Evolutionary conservation across 2,797 vertebrate species (phyloP).

Genomic region (Gobionotothen gibberifrons): DNA sequence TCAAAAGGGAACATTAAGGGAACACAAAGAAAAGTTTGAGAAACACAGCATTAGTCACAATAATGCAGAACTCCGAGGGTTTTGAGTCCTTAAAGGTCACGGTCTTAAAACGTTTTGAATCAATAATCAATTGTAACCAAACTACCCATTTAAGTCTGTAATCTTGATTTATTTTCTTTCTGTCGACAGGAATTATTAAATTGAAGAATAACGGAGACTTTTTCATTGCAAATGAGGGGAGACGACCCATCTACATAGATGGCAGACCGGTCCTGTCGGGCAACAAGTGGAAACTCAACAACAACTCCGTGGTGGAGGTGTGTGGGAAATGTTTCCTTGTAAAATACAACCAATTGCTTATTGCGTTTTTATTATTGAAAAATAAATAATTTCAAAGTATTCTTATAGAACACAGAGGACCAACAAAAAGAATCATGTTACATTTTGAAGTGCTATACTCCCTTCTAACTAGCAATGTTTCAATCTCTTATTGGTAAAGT

Average conservation of each 20-base stretch:
- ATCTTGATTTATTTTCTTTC: not conserved
- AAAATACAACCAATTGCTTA: no score
- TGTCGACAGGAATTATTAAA: conserved; percentile 91
- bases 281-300: conserved; percentile 97
- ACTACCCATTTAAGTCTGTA: not conserved
- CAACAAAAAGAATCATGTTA: no score
- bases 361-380: no score
- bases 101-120: not conserved
- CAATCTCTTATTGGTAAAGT: no score
- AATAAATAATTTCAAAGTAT: no score
- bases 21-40: no score
- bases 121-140: not conserved
- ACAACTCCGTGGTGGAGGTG: conserved; percentile 97
- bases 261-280: conserved; percentile 94
- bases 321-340: conserved; percentile 12
- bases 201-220: conserved; percentile 97
- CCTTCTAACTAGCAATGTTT: no score
- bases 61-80: not conserved
- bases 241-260: conserved; percentile 94
- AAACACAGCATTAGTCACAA: not conserved
- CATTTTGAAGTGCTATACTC: no score
- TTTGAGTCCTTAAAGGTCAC: not conserved
- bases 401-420: no score
- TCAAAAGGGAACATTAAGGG: no score
- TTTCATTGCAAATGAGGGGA: conserved; percentile 95